phyloP scores from a whole-genome alignment of 2,888 invertebrate species.

The Xanthia togata region DNA sequence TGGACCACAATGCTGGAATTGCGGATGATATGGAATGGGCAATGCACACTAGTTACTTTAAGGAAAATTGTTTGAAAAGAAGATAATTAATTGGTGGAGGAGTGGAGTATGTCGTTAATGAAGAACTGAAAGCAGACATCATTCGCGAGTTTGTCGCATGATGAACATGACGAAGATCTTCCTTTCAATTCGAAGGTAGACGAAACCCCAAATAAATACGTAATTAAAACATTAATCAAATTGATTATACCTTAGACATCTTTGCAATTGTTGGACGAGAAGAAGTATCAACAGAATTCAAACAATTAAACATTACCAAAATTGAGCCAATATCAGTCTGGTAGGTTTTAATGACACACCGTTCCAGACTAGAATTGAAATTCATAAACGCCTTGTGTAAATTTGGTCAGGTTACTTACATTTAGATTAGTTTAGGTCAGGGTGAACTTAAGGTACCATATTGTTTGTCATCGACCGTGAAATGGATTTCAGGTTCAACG shows the following conservation, averaged over 20 bases:
- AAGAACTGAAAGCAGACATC: background rate
- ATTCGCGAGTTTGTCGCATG: background rate
- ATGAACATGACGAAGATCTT: background rate
- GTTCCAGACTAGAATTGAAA: slow-evolving; percentile 38
- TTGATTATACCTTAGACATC: background rate
- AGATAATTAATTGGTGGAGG: background rate
- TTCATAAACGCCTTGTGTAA: slow-evolving; percentile 37
- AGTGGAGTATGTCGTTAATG: background rate
- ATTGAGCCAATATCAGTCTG: slow-evolving; percentile 25
- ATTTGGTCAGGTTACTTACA: slow-evolving; percentile 41
- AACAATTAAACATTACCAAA: slow-evolving; percentile 38
- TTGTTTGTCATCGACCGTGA: slow-evolving; percentile 63
- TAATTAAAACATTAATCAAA: background rate
- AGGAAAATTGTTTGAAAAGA: background rate
- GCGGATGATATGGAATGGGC: slow-evolving; percentile 2
- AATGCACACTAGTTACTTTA: slow-evolving; percentile 3
- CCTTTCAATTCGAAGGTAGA: background rate
- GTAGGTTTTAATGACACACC: slow-evolving; percentile 26
- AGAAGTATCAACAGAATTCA: slow-evolving; percentile 9
- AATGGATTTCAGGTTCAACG: slow-evolving; percentile 68
- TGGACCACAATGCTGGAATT: slow-evolving; percentile 42
- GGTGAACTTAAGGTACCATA: slow-evolving; percentile 25
- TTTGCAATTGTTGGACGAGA: background rate
- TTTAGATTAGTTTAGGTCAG: slow-evolving; percentile 53
- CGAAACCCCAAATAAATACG: background rate